Evolutionary conservation across 1,140 invertebrate species (phyloP), one percentile per base, ranked within the genome.

Genomic region (Formica selysi): DNA sequence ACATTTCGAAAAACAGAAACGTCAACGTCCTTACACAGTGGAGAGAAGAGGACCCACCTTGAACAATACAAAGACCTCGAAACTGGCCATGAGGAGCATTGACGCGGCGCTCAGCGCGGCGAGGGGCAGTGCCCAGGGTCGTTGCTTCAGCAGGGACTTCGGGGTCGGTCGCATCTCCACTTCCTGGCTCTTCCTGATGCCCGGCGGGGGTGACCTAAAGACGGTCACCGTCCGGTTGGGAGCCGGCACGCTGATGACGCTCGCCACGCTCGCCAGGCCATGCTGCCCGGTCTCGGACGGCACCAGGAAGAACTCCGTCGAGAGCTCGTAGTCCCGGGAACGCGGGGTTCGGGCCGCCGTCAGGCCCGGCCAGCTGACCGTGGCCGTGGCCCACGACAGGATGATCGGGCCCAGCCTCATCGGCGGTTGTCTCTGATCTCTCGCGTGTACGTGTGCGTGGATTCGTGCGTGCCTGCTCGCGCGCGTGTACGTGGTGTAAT

Each of bases 31-130:
- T 51, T 51, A 51, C 16, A 16, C 16, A 5, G 4, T 19, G 5
- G 5, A 51, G 48, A 6, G 5, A 51, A 19, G 3, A 51, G 4
- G n/a, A 83, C 76, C 70, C 44, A 95, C 94, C 94, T 98, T 98
- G 94, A 98, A 98, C 79, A 99, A 95, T n/a, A 99, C 97, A 92
- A 98, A 98, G 78, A 98, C 96, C 95, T 99, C 98, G 92, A 99
- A 98, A 26, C 97, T 96, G 19, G 97, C 96, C 93, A 99, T 98
- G 86, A 97, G 96, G 0, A 98, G 93, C 96, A 98, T 97, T 67
- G 97, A 97, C 29, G 98, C 95, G 13, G 97, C 97, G 64, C 98
- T 97, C 57, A 98, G 95, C 4, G 97, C 97, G 19, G 98, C 95
- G 26, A 99, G 96, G 0, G 98, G 98, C 86, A 98, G 96, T 5